Evolutionary conservation across 1,140 invertebrate species (phyloP).

Genomic region (Listronotus bonariensis): DNA sequence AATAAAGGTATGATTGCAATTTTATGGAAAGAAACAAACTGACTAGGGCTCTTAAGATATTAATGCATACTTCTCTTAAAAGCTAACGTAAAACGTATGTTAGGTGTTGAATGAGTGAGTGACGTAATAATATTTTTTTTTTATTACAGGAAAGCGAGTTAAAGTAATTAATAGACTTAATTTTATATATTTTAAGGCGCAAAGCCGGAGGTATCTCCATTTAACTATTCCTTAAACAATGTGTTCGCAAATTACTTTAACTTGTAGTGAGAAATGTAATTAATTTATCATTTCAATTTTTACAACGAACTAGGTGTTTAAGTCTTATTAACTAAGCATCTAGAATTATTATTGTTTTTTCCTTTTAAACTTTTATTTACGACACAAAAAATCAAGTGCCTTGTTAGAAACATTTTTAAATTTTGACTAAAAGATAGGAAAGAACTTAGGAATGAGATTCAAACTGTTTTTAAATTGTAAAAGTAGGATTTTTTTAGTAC

Average conservation of each 20-base stretch:
- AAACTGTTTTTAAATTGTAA: too few species aligned
- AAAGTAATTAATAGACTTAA: slow-evolving; percentile 18
- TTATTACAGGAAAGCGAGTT: slow-evolving; percentile 15
- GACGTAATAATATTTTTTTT: background rate
- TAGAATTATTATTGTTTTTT: slow-evolving; percentile 24
- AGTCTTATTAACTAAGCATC: slow-evolving; percentile 6
- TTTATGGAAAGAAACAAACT: too few species aligned
- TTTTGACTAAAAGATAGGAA: too few species aligned
- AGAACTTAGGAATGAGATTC: too few species aligned
- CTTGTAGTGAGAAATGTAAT: slow-evolving; percentile 8
- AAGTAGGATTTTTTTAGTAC: too few species aligned
- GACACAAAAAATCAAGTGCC: slow-evolving; percentile 22
- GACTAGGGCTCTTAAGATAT: too few species aligned
- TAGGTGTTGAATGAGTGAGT: slow-evolving; percentile 8
- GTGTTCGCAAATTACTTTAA: slow-evolving; percentile 29
- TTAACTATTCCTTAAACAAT: slow-evolving; percentile 2
- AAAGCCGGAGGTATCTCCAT: background rate
- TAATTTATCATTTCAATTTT: background rate
- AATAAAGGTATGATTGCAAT: too few species aligned
- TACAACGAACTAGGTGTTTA: slow-evolving; percentile 19
- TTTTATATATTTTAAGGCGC: background rate
- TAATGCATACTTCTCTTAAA: too few species aligned
- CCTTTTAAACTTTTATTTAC: slow-evolving; percentile 32
- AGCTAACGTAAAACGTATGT: too few species aligned
- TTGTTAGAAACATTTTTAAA: slow-evolving; percentile 17